These are phyloP conservation scores for Enteromius treurensis DNA, from an alignment of 2,797 vertebrate species.

Conservation along the genomic window DNA sequence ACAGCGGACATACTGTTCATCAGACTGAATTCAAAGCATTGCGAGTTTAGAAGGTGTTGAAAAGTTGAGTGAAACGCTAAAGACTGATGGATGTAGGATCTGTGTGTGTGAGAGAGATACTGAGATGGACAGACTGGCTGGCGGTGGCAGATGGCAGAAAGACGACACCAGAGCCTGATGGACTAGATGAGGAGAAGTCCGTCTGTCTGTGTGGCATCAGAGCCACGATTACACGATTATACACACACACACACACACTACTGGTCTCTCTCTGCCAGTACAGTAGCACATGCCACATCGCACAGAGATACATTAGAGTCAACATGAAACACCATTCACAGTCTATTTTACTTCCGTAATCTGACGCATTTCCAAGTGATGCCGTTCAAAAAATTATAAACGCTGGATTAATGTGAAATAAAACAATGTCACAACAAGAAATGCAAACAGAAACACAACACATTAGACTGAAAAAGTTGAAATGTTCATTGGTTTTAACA, in stretches of 20 bases:
- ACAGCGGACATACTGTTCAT: neutral
- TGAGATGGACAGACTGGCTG: constrained; percentile 64
- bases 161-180: constrained; percentile 76
- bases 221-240: constrained; percentile 51
- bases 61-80: constrained; percentile 24
- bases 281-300: constrained; percentile 9
- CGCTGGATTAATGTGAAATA: neutral
- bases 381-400: neutral
- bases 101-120: constrained; percentile 43
- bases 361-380: neutral
- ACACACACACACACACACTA: constrained; percentile 10
- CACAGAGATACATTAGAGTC: neutral
- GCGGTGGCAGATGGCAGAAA: constrained; percentile 79
- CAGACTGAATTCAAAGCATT: neutral
- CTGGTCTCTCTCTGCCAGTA: neutral
- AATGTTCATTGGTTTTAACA: neutral
- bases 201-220: constrained; percentile 66
- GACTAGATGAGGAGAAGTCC: constrained; percentile 72
- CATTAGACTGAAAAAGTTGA: neutral
- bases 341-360: neutral
- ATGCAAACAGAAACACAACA: neutral
- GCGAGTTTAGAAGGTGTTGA: constrained; percentile 6
- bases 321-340: constrained; percentile 2
- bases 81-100: neutral
- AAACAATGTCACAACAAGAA: neutral